These are phyloP conservation scores for Drosophila melanosoma DNA, from an alignment of 2,888 invertebrate genomes.

Conservation along the genomic window DNA sequence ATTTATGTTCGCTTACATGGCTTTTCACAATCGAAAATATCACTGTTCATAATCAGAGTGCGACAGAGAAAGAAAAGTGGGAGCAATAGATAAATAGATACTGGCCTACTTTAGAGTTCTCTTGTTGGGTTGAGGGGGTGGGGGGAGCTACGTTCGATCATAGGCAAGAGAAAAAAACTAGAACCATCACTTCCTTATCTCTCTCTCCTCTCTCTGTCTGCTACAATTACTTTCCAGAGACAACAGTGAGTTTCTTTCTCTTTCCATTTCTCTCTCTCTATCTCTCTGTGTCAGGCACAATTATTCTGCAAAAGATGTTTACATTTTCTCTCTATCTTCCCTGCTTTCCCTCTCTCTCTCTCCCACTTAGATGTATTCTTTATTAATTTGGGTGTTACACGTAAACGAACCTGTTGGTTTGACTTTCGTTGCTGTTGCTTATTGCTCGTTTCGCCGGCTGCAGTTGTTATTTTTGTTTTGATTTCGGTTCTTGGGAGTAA, in stretches of 20 bases:
- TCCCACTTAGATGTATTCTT: slow-evolving; percentile 17
- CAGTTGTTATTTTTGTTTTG: slow-evolving; percentile 22
- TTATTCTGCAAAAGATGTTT: no score
- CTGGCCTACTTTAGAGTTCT: slow-evolving; percentile 48
- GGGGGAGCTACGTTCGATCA: slow-evolving; percentile 23
- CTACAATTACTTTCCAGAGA: background rate
- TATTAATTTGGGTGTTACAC: slow-evolving; percentile 17
- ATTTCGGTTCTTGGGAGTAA: slow-evolving; percentile 17
- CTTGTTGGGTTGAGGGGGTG: background rate
- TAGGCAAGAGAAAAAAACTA: slow-evolving; percentile 19
- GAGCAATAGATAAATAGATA: slow-evolving; percentile 37
- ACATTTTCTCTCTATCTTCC: no score
- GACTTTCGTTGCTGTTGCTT: slow-evolving; percentile 9
- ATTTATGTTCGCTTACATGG: slow-evolving; percentile 1
- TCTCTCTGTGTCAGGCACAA: background rate
- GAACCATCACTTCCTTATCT: slow-evolving; percentile 11
- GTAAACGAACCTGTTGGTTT: slow-evolving; percentile 34
- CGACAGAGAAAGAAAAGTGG: slow-evolving; percentile 12
- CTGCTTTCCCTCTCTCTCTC: slow-evolving; percentile 1
- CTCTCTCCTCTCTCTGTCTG: background rate
- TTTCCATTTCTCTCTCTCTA: background rate
- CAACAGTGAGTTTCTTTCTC: background rate
- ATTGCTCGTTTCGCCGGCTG: slow-evolving; percentile 20
- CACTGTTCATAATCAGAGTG: slow-evolving; percentile 25
- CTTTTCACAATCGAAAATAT: slow-evolving; percentile 1